Evolutionary conservation across 64 coral and sea anemone genomes (phyloP).

Genomic region (Montipora capricornis): DNA sequence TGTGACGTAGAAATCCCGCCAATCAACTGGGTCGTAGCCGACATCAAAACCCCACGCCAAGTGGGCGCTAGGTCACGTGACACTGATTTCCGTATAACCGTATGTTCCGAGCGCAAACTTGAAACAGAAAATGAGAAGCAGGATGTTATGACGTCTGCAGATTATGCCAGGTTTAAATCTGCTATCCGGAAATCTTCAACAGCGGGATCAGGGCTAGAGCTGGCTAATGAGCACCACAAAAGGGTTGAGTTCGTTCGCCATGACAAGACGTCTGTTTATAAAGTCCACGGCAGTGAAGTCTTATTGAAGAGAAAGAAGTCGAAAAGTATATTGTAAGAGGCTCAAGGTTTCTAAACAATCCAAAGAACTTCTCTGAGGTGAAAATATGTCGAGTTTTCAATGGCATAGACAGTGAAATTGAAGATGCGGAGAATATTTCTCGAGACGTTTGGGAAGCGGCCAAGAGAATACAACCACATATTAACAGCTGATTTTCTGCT

Average conservation of each 20-base stretch:
- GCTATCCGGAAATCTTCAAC: neutral
- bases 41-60: constrained; percentile 56
- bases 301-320: constrained; percentile 30
- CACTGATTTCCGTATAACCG: constrained; percentile 60
- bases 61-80: constrained; percentile 35
- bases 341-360: neutral
- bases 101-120: constrained; percentile 56
- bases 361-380: neutral
- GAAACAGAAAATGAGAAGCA: constrained; percentile 27
- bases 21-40: constrained; percentile 83
- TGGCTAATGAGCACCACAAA: constrained; percentile 35
- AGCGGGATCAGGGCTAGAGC: neutral
- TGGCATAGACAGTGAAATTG: neutral
- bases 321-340: constrained; percentile 40
- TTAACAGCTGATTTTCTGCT: neutral
- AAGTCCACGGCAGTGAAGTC: neutral
- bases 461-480: constrained; percentile 30
- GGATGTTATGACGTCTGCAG: constrained; percentile 16
- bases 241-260: constrained; percentile 52
- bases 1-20: constrained; percentile 60
- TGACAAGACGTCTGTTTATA: constrained; percentile 46
- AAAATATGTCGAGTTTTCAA: neutral
- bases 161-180: constrained; percentile 55
- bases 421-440: neutral
- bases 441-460: constrained; percentile 53